Evolutionary conservation across 2,797 vertebrate species (phyloP).

Genomic region (Cheirogaleus major): DNA sequence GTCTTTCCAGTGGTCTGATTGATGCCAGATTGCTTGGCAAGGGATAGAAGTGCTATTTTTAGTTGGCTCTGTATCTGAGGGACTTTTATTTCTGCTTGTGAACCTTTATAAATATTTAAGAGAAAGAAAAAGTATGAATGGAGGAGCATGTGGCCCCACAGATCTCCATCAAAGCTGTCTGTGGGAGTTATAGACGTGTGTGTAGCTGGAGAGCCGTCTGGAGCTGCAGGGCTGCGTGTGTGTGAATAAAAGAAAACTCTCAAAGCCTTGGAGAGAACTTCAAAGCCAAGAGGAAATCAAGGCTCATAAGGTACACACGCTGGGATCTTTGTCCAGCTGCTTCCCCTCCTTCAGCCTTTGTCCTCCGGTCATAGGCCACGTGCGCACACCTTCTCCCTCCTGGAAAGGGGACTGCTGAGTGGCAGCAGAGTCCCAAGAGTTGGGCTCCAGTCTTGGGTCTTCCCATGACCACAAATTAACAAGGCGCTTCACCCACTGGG

Average conservation of each 20-base stretch:
- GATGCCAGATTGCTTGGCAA: constrained; percentile 92
- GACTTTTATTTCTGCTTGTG: constrained; percentile 80
- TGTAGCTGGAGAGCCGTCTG: constrained; percentile 74
- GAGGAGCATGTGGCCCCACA: constrained; percentile 83
- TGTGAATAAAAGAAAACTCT: constrained; percentile 84
- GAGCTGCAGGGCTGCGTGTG: constrained; percentile 71
- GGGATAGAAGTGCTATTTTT: constrained; percentile 84
- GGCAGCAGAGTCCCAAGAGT: not conserved
- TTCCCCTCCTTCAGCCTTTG: constrained; percentile 61
- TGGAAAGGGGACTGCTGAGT: not conserved
- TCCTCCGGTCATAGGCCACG: not conserved
- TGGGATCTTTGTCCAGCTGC: constrained; percentile 87
- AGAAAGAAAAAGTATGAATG: constrained; percentile 81
- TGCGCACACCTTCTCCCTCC: not conserved
- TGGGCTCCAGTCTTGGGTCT: not conserved
- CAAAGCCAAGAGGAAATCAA: constrained; percentile 88
- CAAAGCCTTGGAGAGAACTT: constrained; percentile 82
- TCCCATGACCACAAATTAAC: not conserved
- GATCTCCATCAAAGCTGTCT: constrained; percentile 90
- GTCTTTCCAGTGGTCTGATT: constrained; percentile 89
- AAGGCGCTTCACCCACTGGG: not conserved
- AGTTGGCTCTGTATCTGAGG: constrained; percentile 84
- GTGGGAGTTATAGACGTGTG: constrained; percentile 50
- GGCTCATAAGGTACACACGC: constrained; percentile 89
- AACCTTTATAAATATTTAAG: constrained; percentile 84